Evolutionary conservation across 2,113 vertebrate genomes (phyloP).

Genomic region (Solea senegalensis): DNA sequence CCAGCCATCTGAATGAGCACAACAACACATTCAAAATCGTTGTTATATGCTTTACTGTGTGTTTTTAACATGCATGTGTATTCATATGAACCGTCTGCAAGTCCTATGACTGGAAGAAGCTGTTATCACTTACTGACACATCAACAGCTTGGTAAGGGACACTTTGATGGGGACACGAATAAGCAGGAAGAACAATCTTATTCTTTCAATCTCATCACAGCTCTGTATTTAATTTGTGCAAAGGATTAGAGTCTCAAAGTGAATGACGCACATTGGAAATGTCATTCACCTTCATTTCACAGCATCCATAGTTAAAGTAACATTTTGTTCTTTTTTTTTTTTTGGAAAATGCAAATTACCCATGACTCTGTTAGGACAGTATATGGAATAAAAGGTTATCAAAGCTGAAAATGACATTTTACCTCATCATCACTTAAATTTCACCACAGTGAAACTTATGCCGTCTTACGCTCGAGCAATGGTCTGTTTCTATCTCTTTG

Average conservation of each 20-base stretch:
- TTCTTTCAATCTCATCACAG: constrained; percentile 20
- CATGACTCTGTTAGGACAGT: not conserved
- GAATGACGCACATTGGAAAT: not conserved
- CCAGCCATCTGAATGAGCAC: not conserved
- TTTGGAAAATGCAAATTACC: too few species aligned
- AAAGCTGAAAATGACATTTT: not conserved
- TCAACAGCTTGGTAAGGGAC: not conserved
- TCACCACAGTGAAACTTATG: not conserved
- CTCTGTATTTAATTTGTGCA: constrained; percentile 5
- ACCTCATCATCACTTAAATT: not conserved
- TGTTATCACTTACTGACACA: not conserved
- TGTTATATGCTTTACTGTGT: not conserved
- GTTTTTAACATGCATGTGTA: not conserved
- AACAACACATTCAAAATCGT: not conserved
- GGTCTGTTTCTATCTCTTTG: not conserved
- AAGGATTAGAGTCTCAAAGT: constrained; percentile 1
- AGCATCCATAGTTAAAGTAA: not conserved
- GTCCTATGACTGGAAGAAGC: not conserved
- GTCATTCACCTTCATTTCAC: not conserved
- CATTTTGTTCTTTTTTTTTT: not conserved
- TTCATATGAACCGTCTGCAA: not conserved
- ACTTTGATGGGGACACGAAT: not conserved
- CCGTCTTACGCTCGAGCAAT: not conserved
- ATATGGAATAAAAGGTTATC: not conserved
- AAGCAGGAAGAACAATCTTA: not conserved